Evolutionary conservation across 2,888 invertebrate genomes (phyloP).

Genomic region (Eustalomyia histrio): DNA sequence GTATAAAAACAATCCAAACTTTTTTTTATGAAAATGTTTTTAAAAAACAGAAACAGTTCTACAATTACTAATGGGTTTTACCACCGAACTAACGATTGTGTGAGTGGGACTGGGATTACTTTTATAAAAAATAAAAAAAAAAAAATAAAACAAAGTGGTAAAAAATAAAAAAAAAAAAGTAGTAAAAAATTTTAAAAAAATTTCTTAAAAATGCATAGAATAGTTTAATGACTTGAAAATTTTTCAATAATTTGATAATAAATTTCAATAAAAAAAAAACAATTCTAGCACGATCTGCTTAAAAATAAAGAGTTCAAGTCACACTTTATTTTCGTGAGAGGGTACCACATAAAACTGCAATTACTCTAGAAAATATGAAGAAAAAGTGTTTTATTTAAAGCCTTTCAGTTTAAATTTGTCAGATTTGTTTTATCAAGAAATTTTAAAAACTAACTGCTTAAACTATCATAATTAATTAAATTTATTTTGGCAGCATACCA

Average conservation of each 20-base stretch:
- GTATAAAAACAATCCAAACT: not conserved
- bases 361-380: not conserved
- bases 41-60: not conserved
- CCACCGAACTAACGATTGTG: not conserved
- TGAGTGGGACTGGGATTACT: not conserved
- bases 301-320: not conserved
- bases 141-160: not conserved
- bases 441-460: not conserved
- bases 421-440: not conserved
- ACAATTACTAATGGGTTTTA: constrained; percentile 9
- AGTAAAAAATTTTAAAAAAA: no score
- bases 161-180: no score
- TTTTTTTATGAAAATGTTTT: not conserved
- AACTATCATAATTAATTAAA: not conserved
- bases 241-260: not conserved
- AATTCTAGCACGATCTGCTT: not conserved
- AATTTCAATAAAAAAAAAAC: not conserved
- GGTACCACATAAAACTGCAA: not conserved
- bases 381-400: not conserved
- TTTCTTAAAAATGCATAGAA: no score
- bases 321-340: not conserved
- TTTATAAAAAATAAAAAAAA: not conserved
- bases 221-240: not conserved
- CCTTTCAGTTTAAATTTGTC: not conserved
- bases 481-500: not conserved